Base-by-base conservation (phyloP, 2,797 vertebrate species). In the Xenentodon cancila region DNA sequence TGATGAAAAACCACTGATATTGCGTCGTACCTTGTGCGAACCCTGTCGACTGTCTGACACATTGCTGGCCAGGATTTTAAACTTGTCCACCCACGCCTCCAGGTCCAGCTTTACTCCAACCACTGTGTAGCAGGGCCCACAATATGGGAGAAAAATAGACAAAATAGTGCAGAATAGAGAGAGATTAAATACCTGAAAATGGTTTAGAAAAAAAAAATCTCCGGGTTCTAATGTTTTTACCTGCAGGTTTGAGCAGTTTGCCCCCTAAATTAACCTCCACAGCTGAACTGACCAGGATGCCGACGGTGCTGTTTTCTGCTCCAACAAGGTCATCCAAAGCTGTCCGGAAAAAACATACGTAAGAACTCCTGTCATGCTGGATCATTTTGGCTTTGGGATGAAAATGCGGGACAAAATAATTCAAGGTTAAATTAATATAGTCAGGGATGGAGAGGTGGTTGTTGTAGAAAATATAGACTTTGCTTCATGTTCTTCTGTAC, bases 81-180 rank as follows among this genome's bases (percentile, higher is more conserved):
- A 99, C 89, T 99, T 99, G 88, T 98, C 96, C 9, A 98, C 95
- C 98, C 98, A 99, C 9, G 97, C 96, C 76, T 99, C 98, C 84
- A 98, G 86, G 87, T 99, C 97, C 84, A 99, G 91, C 85, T 99
- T 99, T 81, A 98, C 96, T 2, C 98, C 98, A 5, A 99, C 96
- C 90, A 99, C 98, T 99, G 76, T 48, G 53, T 16, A 59, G 67
- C 2, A 9, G 27, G 3, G 68, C 22, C 49, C 34, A 40, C 9
- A 37, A 37, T 37, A 37, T 12, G 12, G 9, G 9, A 21, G 5
- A 62, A 64, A 19, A 22, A 74, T 20, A 43, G 53, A 32, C 30
- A 47, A 7, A 71, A 8, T 44, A 73, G 37, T n/a, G 20, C 11
- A 45, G 46, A 27, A 16, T 48, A 73, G 15, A 58, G 0, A 0